These are phyloP conservation scores for Chromoteleia sp. DNA, from an alignment of 2,888 invertebrate genomes.

Conservation along the genomic window DNA sequence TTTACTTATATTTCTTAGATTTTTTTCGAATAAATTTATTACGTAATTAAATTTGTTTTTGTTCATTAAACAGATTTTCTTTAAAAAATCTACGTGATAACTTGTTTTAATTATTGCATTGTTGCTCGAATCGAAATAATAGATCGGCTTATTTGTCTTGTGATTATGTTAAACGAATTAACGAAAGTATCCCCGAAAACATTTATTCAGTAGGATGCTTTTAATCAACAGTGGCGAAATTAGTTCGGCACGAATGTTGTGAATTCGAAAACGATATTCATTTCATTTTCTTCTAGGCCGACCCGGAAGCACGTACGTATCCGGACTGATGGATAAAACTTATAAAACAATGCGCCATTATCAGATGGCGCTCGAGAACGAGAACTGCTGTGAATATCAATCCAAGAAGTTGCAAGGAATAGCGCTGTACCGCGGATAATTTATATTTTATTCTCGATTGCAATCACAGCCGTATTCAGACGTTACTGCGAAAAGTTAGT, in stretches of 20 bases:
- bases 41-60: too few relatives aligned
- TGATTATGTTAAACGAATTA: slow-evolving; percentile 19
- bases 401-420: slow-evolving; percentile 72
- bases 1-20: too few relatives aligned
- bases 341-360: slow-evolving; percentile 81
- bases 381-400: slow-evolving; percentile 75
- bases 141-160: slow-evolving; percentile 33
- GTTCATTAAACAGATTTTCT: too few relatives aligned
- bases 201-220: slow-evolving; percentile 42
- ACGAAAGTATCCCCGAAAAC: slow-evolving; percentile 31
- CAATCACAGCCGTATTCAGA: slow-evolving; percentile 82
- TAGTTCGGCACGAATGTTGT: slow-evolving; percentile 37
- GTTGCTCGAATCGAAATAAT: slow-evolving; percentile 1
- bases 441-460: slow-evolving; percentile 81
- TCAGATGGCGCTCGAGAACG: slow-evolving; percentile 71
- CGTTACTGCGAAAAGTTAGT: slow-evolving; percentile 66
- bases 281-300: slow-evolving; percentile 28
- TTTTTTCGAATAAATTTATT: too few relatives aligned
- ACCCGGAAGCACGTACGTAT: slow-evolving; percentile 69
- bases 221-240: slow-evolving; percentile 43
- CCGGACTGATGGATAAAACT: slow-evolving; percentile 74
- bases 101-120: too few relatives aligned
- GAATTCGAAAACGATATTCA: slow-evolving; percentile 35
- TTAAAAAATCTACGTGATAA: too few relatives aligned
- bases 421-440: slow-evolving; percentile 77